Base-by-base conservation (phyloP, 2,888 invertebrate species). In the Minunthozetes semirufus region DNA sequence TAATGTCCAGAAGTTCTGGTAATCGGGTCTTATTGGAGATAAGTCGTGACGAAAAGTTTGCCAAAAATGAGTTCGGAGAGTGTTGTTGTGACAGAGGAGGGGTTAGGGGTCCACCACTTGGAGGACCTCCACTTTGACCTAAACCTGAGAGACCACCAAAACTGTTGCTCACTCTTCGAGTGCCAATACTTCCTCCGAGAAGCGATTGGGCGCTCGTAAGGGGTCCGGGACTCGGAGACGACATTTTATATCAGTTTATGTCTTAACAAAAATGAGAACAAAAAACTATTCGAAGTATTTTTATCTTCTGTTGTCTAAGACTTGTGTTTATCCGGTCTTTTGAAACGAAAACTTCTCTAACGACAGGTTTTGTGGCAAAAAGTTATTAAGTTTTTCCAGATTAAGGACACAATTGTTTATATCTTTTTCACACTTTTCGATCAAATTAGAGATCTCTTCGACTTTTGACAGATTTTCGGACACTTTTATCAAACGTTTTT, bases 1-100 rank as follows among this genome's bases (percentile, higher is more conserved):
- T 73, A 0, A 68, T 19, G 46, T 68, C 68, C 42, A 46, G 17
- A 1, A 68, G 19, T 13, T 68, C 68, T 38, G 68, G 68, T 38
- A 68, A 22, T 42, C 68, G 68, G 5, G 38, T 42, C 38, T 42
- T 38, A 73, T 63, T 73, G 38, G 73, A 46, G 22, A 75, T 42
- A n/a, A 75, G 72, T 17, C 75, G 33, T n/a, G 71, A 53, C 13
- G 72, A 72, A 13, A 75, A 63, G 13, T 25, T 27, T 6, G 75
- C 75, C 19, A 75, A 61, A 75, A 75, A 75, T 25, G 75, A 75
- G 46, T 75, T 75, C 19, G 75, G 75, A 29, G 75, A 66, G 42
- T 63, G 73, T 42, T 73, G 72, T 19, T 53, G 73, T 73, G 73
- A 33, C 73, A 73, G 68, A 13, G 68, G 68, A 42, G 68, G 68